A percentile compares a stretch with the other conserved stretches of the same genome.
Evolutionary conservation across 2,888 invertebrate species (phyloP).

Genomic region (Heteromyza rotundicornis): DNA sequence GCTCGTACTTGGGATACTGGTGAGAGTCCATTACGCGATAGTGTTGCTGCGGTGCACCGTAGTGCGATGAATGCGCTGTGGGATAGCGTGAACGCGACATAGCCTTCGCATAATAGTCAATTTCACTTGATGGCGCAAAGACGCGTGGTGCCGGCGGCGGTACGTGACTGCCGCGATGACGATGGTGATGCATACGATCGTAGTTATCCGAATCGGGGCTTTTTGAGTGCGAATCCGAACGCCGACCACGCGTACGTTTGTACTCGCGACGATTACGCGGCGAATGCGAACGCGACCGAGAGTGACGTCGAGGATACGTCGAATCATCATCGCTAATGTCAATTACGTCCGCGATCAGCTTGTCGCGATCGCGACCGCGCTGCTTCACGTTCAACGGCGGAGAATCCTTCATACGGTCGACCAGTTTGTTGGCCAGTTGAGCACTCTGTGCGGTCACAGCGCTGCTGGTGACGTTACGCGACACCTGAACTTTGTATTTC

Average conservation of each 20-base stretch:
- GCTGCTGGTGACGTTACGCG: background rate
- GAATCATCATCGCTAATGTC: slow-evolving; percentile 59
- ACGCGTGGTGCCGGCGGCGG: slow-evolving; percentile 24
- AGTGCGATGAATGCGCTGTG: slow-evolving; percentile 33
- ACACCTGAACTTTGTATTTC: slow-evolving; percentile 54
- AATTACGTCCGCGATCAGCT: slow-evolving; percentile 38
- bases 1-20: slow-evolving; percentile 57
- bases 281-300: slow-evolving; percentile 37
- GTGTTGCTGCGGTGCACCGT: slow-evolving; percentile 30
- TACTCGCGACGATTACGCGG: slow-evolving; percentile 24
- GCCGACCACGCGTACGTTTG: slow-evolving; percentile 26
- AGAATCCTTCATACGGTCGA: background rate
- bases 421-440: slow-evolving; percentile 3
- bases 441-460: slow-evolving; percentile 12
- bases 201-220: slow-evolving; percentile 23
- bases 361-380: slow-evolving; percentile 11
- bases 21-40: slow-evolving; percentile 57
- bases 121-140: slow-evolving; percentile 11
- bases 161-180: slow-evolving; percentile 20
- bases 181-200: slow-evolving; percentile 28
- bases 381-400: background rate
- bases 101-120: slow-evolving; percentile 14
- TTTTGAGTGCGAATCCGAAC: slow-evolving; percentile 22
- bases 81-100: slow-evolving; percentile 28
- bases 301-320: slow-evolving; percentile 33